Base-by-base conservation (phyloP, 2,888 invertebrate species). In the Luffia ferchaultella region DNA sequence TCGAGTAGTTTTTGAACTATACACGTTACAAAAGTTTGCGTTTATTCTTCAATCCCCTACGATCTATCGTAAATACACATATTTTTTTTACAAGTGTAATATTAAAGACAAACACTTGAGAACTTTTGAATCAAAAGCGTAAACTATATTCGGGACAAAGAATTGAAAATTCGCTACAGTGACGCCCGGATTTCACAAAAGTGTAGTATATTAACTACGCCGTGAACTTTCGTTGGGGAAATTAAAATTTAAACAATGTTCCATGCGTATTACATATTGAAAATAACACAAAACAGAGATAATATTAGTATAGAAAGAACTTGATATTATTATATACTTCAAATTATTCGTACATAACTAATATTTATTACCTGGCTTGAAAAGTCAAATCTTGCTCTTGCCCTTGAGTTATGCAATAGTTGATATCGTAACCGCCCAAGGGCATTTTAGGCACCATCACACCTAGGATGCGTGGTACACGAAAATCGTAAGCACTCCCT, bases 351-450 rank as follows among this genome's bases (percentile, higher is more conserved):
- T 5, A 19, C 18, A 44, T 55, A 40, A 7, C 40, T 40, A 40
- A 7, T 40, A 40, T 40, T 9, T 40, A 20, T 64, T 66, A 88
- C 87, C 87, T 84, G 16, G 90, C 89, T 30, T 91, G 87, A 57
- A 90, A 88, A 1, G 86, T 84, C 20, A 85, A 61, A 44, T 80
- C 85, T 57, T 87, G 86, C 2, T 80, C 72, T 1, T 76, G 77
- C n/a, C 84, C 87, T 56, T 85, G 86, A 2, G 86, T 88, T 20
- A 95, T 68, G 63, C 95, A 94, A 65, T 88, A 96, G 71, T 95
- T 96, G 58, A 92, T 84, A 71, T 96, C 95, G 63, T 89, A 95
- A 1, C 96, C 96, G 17, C 87, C 88, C 18, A 85, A 78, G 0
- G 90, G 89, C 50, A 92, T 85, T 60, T 88, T 84, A 20, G 88